Conservation (phyloP, 64 coral and sea anemone genomes). For the Acropora tenuis region DNA sequence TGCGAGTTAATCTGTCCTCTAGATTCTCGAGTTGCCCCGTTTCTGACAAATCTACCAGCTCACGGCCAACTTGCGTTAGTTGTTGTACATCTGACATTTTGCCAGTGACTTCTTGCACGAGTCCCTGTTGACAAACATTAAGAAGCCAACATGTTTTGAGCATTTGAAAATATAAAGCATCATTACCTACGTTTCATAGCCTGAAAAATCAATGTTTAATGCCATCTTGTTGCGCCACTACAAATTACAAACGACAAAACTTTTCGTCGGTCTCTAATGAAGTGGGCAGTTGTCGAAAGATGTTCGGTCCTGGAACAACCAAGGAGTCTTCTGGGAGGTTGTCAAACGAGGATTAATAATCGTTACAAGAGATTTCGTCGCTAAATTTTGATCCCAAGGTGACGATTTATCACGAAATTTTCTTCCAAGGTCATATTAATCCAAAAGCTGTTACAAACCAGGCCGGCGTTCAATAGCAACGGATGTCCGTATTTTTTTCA, state of each 20-base stretch:
- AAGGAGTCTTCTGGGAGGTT: neutral
- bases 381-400: neutral
- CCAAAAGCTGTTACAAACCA: neutral
- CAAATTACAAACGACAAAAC: neutral
- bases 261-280: neutral
- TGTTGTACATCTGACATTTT: conserved; percentile 93
- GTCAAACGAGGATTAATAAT: neutral
- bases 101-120: conserved; percentile 93
- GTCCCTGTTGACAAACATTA: conserved; percentile 45
- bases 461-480: neutral
- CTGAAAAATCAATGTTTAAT: neutral
- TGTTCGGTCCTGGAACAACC: neutral
- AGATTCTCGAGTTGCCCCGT: conserved; percentile 90
- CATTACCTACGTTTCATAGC: neutral
- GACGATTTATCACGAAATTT: neutral
- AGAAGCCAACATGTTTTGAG: neutral
- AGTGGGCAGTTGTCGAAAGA: neutral
- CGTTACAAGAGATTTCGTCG: neutral
- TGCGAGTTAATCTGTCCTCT: conserved; percentile 85
- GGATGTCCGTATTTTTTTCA: neutral
- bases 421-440: neutral
- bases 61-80: conserved; percentile 82
- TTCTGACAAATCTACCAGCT: conserved; percentile 90
- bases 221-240: neutral
- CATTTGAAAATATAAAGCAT: neutral